A percentile compares a stretch with the other conserved stretches of the same genome.
These are phyloP conservation scores for Oscheius myriophilus DNA, from an alignment of 2,888 invertebrate species.

Conservation along the genomic window DNA sequence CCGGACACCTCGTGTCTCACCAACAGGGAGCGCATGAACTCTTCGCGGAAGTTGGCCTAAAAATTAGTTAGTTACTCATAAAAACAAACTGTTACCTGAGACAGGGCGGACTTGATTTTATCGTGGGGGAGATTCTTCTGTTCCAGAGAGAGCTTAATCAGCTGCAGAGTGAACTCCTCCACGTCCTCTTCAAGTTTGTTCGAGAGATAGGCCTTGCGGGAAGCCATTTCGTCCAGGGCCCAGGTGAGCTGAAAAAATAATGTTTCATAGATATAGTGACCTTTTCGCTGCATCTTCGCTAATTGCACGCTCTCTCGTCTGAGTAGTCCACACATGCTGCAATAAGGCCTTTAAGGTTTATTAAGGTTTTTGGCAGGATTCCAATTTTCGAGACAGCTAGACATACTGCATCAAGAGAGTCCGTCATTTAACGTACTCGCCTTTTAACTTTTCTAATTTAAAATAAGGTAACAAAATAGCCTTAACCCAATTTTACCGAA, in stretches of 20 bases:
- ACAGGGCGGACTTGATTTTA: conserved; percentile 38
- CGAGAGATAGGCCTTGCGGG: conserved; percentile 36
- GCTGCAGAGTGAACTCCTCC: conserved; percentile 42
- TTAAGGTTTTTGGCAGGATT: too few species aligned
- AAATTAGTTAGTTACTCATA: conserved; percentile 8
- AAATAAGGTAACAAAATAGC: too few species aligned
- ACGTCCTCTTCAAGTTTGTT: conserved; percentile 50
- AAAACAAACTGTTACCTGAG: too few species aligned
- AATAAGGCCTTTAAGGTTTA: too few species aligned
- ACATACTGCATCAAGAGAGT: too few species aligned
- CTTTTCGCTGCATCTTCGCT: too few species aligned
- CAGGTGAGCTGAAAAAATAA: conserved; percentile 36
- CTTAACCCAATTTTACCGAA: too few species aligned
- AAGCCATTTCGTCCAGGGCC: conserved; percentile 51
- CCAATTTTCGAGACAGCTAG: too few species aligned
- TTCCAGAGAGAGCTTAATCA: conserved; percentile 34
- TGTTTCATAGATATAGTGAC: background rate
- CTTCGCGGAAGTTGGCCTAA: conserved; percentile 34
- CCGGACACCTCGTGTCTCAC: conserved; percentile 36
- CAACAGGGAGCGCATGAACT: conserved; percentile 40
- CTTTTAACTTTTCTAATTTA: too few species aligned
- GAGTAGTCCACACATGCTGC: too few species aligned
- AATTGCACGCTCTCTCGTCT: too few species aligned
- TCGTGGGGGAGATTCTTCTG: conserved; percentile 29
- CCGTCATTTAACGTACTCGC: too few species aligned